Percentiles rank a stretch among this genome's conserved stretches.
Evolutionary conservation across 2,113 vertebrate species (phyloP).

Genomic region (Rhinopomastus cyanomelas): DNA sequence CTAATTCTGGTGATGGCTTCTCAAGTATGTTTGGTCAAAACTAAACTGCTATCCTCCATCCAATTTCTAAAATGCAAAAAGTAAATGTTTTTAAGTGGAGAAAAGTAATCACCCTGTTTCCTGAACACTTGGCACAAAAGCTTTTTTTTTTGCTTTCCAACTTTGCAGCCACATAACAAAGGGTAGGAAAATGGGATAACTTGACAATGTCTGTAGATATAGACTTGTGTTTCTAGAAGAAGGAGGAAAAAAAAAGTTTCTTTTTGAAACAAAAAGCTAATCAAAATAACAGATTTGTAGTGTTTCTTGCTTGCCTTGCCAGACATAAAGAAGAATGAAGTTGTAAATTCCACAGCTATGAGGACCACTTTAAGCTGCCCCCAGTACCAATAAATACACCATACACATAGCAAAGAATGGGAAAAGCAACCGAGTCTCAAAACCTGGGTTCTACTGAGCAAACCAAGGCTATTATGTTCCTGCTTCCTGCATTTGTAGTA

Average conservation of each 20-base stretch:
- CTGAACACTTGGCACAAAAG: background rate
- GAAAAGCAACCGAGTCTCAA: background rate
- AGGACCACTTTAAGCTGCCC: background rate
- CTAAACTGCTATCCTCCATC: background rate
- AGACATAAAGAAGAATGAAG: background rate
- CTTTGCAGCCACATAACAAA: background rate
- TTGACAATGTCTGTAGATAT: background rate
- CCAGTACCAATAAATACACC: background rate
- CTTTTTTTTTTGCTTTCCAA: background rate
- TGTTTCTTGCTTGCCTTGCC: background rate
- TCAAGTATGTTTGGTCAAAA: background rate
- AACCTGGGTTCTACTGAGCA: background rate
- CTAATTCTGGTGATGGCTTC: background rate
- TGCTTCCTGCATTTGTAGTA: background rate
- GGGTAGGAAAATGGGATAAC: background rate
- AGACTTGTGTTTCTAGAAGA: background rate
- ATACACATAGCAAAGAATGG: background rate
- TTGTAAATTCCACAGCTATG: background rate
- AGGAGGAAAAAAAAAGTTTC: fast-evolving
- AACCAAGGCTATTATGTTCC: background rate
- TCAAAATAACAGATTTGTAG: background rate
- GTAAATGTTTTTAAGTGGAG: background rate
- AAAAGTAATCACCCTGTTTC: background rate
- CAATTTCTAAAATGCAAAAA: background rate
- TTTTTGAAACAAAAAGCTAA: background rate